phyloP scores from a whole-genome alignment of 2,888 invertebrate species.

The Trachelus tabidus region DNA sequence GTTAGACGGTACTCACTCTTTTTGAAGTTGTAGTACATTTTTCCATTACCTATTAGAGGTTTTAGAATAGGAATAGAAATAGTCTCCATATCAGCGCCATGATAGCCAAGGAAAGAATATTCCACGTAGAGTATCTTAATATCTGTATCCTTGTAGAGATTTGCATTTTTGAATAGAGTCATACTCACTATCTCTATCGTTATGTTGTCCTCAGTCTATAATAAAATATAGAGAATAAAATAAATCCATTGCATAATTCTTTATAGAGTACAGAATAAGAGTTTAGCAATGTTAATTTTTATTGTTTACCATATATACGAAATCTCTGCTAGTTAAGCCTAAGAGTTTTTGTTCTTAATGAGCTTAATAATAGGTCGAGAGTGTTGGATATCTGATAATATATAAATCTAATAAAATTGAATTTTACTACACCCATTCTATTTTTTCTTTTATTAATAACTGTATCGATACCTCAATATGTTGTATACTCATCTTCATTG shows the following conservation, averaged over 20 bases:
- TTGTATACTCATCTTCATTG: not conserved
- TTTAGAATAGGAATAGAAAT: conserved; percentile 48
- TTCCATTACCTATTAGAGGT: conserved; percentile 19
- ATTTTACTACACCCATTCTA: not conserved
- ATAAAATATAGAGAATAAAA: not conserved
- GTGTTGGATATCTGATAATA: not conserved
- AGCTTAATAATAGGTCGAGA: not conserved
- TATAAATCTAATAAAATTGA: not conserved
- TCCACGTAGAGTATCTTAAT: conserved; percentile 50
- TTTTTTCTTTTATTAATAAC: not conserved
- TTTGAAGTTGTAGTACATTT: conserved; percentile 40
- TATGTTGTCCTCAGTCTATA: conserved; percentile 32
- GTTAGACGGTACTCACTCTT: conserved; percentile 32
- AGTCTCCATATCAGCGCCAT: conserved; percentile 53
- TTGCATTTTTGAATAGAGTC: conserved; percentile 36
- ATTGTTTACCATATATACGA: not conserved
- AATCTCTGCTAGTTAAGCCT: not conserved
- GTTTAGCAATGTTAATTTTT: not conserved
- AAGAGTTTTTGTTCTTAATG: not conserved
- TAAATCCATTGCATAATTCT: not conserved
- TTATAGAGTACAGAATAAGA: not conserved
- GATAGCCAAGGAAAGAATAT: conserved; percentile 52
- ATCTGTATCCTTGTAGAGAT: conserved; percentile 37
- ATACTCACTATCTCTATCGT: conserved; percentile 45
- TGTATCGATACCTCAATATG: not conserved